A percentile compares a stretch with the other conserved stretches of the same genome.
Evolutionary conservation across 2,113 vertebrate genomes (phyloP).

Genomic region (Sinosuthora webbiana): DNA sequence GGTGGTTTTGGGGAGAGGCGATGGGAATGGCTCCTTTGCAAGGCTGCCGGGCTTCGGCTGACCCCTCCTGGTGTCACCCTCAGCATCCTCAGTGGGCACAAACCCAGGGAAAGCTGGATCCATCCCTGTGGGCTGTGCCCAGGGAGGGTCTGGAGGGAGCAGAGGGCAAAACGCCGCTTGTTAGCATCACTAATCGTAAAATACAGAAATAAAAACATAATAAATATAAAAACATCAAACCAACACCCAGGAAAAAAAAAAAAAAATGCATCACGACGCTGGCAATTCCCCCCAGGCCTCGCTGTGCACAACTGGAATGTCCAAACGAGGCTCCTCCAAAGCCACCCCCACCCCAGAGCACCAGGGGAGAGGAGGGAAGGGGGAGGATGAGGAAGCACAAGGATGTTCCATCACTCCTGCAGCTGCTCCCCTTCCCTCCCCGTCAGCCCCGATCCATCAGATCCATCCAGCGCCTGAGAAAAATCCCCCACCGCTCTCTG

Average conservation of each 20-base stretch:
- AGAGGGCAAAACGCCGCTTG: not conserved
- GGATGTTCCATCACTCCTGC: not conserved
- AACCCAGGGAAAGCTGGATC: not conserved
- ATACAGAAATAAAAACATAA: not conserved
- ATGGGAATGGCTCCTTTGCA: not conserved
- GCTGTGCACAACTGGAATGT: not conserved
- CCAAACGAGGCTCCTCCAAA: not conserved
- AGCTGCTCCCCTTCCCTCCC: not conserved
- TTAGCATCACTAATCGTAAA: constrained; percentile 4
- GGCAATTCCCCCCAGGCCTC: not conserved
- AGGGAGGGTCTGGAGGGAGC: not conserved
- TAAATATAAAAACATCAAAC: not conserved
- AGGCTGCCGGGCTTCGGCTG: not conserved
- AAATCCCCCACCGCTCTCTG: not conserved
- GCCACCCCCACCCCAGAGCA: not conserved
- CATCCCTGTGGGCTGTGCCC: not conserved
- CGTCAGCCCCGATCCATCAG: not conserved
- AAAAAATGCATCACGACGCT: not conserved
- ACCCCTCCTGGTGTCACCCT: not conserved
- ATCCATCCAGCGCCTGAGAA: not conserved
- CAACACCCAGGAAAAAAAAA: not conserved
- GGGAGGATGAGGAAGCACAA: not conserved
- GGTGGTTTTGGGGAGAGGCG: not conserved
- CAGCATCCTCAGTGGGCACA: rapidly evolving
- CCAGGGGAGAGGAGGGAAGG: not conserved